These are phyloP conservation scores for Macquaria ambigua DNA, from an alignment of 2,113 vertebrate species.

Conservation along the genomic window DNA sequence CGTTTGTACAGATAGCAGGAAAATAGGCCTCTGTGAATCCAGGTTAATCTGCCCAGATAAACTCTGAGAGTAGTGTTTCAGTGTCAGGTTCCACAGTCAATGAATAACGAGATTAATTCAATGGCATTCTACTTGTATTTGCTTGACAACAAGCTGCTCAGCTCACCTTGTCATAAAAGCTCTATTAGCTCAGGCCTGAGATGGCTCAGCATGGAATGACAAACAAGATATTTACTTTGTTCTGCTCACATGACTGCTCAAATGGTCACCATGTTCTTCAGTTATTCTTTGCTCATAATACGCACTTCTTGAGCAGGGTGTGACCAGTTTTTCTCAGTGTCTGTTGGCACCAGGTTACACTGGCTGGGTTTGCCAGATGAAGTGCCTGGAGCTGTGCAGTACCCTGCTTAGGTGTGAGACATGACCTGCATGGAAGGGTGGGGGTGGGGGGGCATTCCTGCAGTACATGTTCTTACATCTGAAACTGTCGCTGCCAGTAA, in stretches of 20 bases:
- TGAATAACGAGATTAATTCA: conserved; percentile 20
- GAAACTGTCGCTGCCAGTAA: not conserved
- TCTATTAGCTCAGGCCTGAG: not conserved
- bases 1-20: not conserved
- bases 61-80: not conserved
- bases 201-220: not conserved
- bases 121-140: not conserved
- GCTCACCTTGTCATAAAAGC: not conserved
- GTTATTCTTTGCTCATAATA: not conserved
- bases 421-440: conserved; percentile 9
- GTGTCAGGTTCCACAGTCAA: not conserved
- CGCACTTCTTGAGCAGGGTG: not conserved
- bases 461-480: not conserved
- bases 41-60: conserved; percentile 29
- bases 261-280: not conserved
- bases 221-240: not conserved
- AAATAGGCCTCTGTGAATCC: conserved; percentile 9
- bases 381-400: not conserved
- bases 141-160: not conserved
- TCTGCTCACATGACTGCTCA: not conserved
- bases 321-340: not conserved
- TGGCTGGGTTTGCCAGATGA: not conserved
- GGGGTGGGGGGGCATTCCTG: not conserved
- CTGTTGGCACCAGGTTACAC: conserved; percentile 5
- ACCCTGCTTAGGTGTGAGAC: not conserved